A percentile compares a stretch with the other conserved stretches of the same genome.
These are phyloP conservation scores for Leptarthrus brevirostris DNA, from an alignment of 2,888 invertebrate species.

Conservation along the genomic window DNA sequence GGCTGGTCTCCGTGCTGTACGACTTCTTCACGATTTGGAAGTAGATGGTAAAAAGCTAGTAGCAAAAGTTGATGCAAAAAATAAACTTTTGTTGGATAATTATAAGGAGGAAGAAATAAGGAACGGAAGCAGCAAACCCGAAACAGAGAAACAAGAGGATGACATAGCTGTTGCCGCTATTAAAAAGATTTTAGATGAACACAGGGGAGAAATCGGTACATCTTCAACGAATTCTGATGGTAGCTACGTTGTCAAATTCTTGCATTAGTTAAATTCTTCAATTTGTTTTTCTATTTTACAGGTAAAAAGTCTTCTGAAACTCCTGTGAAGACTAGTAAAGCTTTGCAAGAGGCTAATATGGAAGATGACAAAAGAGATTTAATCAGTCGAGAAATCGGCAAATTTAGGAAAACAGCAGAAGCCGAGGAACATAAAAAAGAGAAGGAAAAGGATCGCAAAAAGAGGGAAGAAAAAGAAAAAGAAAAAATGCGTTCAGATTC, in stretches of 20 bases:
- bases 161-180: constrained; percentile 80
- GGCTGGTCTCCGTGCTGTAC: constrained; percentile 92
- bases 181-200: constrained; percentile 83
- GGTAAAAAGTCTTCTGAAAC: constrained; percentile 23
- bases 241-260: too few relatives aligned
- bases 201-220: constrained; percentile 77
- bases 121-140: constrained; percentile 70
- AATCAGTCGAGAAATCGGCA: constrained; percentile 96
- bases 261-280: not conserved
- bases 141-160: constrained; percentile 73
- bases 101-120: constrained; percentile 83
- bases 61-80: constrained; percentile 97
- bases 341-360: constrained; percentile 86
- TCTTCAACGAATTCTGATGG: constrained; percentile 33
- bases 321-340: constrained; percentile 63
- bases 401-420: constrained; percentile 90
- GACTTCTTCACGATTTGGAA: constrained; percentile 90
- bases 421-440: constrained; percentile 67
- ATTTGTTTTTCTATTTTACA: constrained; percentile 9
- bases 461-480: constrained; percentile 66
- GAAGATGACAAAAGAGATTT: constrained; percentile 97
- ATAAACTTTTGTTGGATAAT: constrained; percentile 91
- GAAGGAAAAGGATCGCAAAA: constrained; percentile 68
- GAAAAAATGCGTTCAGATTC: constrained; percentile 57
- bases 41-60: constrained; percentile 94